Evolutionary conservation across 2,797 vertebrate species (phyloP), one percentile per base, ranked within the genome.

Genomic region (Tragelaphus oryx): DNA sequence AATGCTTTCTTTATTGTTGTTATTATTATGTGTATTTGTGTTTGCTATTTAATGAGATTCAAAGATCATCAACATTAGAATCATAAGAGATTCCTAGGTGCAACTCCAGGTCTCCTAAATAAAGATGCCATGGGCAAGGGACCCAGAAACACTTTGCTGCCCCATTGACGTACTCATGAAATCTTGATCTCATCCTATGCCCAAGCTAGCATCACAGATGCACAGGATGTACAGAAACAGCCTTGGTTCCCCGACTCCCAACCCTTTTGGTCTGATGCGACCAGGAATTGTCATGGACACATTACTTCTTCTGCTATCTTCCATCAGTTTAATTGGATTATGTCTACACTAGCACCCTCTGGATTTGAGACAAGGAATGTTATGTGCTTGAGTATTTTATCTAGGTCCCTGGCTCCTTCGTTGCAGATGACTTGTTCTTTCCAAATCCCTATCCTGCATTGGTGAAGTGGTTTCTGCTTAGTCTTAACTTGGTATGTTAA

Each of bases 401-500:
- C 54, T 92, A 50, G 7, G 10, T 89, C n/a, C 26, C 5, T 75
- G 24, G 14, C 75, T 91, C 18, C 46, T 75, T 80, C 52, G 87
- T 55, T 84, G 57, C 6, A 50, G 22, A 30, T 52, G 68, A 2
- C 10, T n/a, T 57, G 28, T 37, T 46, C 80, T 91, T 86, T 71
- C 76, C 44, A 93, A 80, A 37, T 37, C 8, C 41, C 13, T n/a
- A 18, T 33, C 22, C 52, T 87, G 71, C 22, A 48, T 3, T 62
- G 75, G 59, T 71, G 12, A 91, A 57, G 65, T 89, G 55, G 37
- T 74, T 91, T 96, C 80, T 84, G 68, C 87, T 68, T 37, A 76
- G 13, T 68, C 46, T 74, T 94, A 88, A 65, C 71, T 92, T 96
- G 93, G 83, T 81, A 46, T 91, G 94, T 94, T 93, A 92, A 84